phyloP scores from a whole-genome alignment of 37 sponge, comb jelly and placozoan species.

The Ianthella basta region DNA sequence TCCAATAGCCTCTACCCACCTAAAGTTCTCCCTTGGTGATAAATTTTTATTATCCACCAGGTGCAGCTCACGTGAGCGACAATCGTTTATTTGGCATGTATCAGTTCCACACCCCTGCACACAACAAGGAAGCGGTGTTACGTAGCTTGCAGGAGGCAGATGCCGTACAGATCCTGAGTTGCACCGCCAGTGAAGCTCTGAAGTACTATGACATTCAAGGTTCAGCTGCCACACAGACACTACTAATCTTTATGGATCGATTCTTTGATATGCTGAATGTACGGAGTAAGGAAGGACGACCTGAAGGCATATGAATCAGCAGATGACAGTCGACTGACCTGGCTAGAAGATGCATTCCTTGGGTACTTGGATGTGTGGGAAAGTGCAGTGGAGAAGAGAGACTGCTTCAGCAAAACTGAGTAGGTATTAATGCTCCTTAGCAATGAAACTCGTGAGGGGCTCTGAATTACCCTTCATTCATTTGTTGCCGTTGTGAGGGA shows the following conservation, averaged over 20 bases:
- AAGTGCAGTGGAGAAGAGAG: background rate
- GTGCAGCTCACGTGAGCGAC: too few species aligned
- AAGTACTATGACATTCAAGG: background rate
- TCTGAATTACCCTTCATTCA: conserved; percentile 10
- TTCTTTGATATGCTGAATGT: conserved; percentile 30
- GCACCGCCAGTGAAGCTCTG: conserved; percentile 7
- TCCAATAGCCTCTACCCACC: too few species aligned
- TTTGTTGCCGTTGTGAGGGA: conserved; percentile 16
- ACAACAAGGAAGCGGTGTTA: too few species aligned
- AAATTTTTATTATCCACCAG: too few species aligned
- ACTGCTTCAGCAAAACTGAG: background rate
- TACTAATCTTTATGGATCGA: conserved; percentile 21
- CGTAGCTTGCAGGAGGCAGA: too few species aligned
- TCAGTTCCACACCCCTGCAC: too few species aligned
- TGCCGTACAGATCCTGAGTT: conserved; percentile 22
- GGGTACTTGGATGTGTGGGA: conserved; percentile 15
- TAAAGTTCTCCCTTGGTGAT: too few species aligned
- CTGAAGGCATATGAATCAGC: conserved; percentile 10
- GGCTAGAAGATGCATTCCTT: conserved; percentile 24
- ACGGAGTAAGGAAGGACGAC: conserved; percentile 5
- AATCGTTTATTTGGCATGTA: too few species aligned
- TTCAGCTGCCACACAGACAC: conserved; percentile 19
- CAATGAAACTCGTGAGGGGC: conserved; percentile 13
- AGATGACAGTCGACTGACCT: conserved; percentile 21
- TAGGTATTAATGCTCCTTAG: conserved; percentile 7